Percentiles rank a stretch among this genome's conserved stretches.
phyloP scores from a whole-genome alignment of 2,888 invertebrate genomes.

The Osmoderma eremita region DNA sequence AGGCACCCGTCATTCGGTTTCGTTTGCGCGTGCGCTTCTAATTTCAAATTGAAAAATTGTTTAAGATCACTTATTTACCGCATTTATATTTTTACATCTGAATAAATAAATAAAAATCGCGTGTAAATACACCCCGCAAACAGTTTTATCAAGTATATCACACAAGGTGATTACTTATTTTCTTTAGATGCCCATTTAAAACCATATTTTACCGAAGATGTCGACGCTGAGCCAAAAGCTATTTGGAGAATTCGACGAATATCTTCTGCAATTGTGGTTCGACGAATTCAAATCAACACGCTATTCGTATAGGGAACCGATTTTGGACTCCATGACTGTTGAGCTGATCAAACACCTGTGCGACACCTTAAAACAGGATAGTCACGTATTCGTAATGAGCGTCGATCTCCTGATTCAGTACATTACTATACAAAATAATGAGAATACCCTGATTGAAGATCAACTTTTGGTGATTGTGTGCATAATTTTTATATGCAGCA shows the following conservation, averaged over 20 bases:
- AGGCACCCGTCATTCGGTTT: too few relatives aligned
- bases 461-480: slow-evolving; percentile 51
- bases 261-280: slow-evolving; percentile 39
- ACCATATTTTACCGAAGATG: not conserved
- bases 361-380: slow-evolving; percentile 53
- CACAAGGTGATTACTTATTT: not conserved
- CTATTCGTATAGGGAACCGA: slow-evolving; percentile 52
- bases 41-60: slow-evolving; percentile 10
- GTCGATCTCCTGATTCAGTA: slow-evolving; percentile 56
- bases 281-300: slow-evolving; percentile 22
- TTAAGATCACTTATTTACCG: not conserved
- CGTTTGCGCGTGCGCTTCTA: slow-evolving; percentile 1
- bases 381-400: slow-evolving; percentile 57
- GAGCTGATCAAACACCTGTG: slow-evolving; percentile 55
- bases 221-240: slow-evolving; percentile 1
- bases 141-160: not conserved
- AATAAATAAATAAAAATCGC: not conserved
- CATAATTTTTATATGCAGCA: slow-evolving; percentile 54
- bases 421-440: slow-evolving; percentile 49
- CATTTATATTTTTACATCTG: not conserved
- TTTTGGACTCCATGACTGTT: slow-evolving; percentile 51
- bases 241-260: slow-evolving; percentile 27
- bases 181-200: not conserved
- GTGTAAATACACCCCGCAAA: not conserved
- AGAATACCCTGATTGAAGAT: slow-evolving; percentile 50